Percentiles rank a stretch among this genome's conserved stretches.
Conservation (phyloP, 2,888 invertebrate species). For the Meteorus colon region DNA sequence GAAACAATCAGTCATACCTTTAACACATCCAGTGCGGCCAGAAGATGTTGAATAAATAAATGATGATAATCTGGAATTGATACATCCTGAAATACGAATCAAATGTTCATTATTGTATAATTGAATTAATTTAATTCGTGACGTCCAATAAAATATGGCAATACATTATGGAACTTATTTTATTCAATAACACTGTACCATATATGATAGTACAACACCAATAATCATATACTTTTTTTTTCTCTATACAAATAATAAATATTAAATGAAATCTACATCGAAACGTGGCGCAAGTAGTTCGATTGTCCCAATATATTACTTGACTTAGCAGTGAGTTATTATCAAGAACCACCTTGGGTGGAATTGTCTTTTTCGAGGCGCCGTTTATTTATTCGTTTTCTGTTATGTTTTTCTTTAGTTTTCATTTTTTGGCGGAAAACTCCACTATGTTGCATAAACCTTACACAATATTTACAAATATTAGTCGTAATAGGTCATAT, state of each 20-base stretch:
- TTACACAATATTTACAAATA: background rate
- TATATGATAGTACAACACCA: constrained; percentile 63
- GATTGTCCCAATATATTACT: background rate
- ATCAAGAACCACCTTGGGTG: background rate
- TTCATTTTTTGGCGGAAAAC: background rate
- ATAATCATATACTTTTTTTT: constrained; percentile 38
- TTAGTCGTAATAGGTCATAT: background rate
- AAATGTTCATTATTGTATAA: background rate
- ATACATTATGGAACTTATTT: constrained; percentile 55
- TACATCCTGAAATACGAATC: background rate
- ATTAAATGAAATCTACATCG: constrained; percentile 64
- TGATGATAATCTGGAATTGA: background rate
- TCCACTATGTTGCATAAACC: background rate
- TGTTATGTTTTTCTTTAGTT: background rate
- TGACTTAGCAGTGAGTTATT: background rate
- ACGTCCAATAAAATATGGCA: constrained; percentile 5
- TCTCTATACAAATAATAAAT: constrained; percentile 70
- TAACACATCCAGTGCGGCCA: constrained; percentile 94
- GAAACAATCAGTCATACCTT: constrained; percentile 93
- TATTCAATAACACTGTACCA: constrained; percentile 61
- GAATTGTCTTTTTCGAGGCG: constrained; percentile 7
- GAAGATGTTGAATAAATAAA: constrained; percentile 88
- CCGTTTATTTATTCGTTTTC: background rate
- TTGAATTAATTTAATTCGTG: background rate
- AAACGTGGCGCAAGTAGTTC: background rate